Percentiles rank a stretch among this genome's conserved stretches.
Conservation (phyloP, 2,113 vertebrate genomes). For the Pteruthius melanotis region DNA sequence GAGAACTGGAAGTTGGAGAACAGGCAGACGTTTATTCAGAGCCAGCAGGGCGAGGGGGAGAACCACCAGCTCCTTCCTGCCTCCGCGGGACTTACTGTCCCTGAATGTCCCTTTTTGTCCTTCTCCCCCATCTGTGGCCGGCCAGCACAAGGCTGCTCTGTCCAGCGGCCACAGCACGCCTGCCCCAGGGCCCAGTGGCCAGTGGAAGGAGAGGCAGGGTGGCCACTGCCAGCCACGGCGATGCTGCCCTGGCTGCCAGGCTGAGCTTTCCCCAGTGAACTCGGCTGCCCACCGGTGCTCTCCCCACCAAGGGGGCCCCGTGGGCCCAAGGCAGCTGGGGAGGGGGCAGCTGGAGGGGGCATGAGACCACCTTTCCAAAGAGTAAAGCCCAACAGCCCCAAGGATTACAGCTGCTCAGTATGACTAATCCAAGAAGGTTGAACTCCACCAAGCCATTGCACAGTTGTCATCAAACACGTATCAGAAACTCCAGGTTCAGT, state of each 20-base stretch:
- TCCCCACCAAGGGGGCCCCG: accelerated
- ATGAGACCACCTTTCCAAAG: background rate
- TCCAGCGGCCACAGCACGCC: accelerated
- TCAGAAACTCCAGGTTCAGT: background rate
- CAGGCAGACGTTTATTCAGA: constrained; percentile 30
- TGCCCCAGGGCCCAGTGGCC: background rate
- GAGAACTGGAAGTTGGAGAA: constrained; percentile 54
- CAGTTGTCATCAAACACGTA: background rate
- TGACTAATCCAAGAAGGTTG: background rate
- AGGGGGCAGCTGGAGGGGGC: no score
- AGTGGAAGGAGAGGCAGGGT: background rate
- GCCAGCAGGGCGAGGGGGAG: background rate
- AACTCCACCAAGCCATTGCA: background rate
- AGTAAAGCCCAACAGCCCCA: background rate
- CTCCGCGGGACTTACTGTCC: background rate
- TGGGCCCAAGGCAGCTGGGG: background rate
- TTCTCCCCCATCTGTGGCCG: background rate
- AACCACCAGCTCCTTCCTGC: constrained; percentile 31
- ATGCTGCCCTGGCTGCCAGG: background rate
- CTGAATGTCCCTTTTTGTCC: constrained; percentile 59
- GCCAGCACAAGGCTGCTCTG: background rate
- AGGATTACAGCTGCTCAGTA: background rate
- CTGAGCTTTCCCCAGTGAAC: background rate
- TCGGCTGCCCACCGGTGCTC: accelerated
- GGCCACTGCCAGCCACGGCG: background rate